These are phyloP conservation scores for Yasuhikotakia modesta DNA, from an alignment of 2,797 vertebrate genomes.

Conservation along the genomic window DNA sequence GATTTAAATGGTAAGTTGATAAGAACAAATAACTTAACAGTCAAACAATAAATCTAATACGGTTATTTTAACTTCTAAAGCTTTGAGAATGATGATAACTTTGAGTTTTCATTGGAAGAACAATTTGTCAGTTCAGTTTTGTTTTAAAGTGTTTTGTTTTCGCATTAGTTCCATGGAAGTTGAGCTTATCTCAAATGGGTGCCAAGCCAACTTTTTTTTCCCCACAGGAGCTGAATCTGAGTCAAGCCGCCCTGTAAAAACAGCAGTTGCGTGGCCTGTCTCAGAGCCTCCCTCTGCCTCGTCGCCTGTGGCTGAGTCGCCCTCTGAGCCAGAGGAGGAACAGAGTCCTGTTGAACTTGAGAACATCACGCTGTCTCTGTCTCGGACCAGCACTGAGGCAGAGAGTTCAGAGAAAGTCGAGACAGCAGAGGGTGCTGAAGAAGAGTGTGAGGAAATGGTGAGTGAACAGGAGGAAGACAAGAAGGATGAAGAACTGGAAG, in stretches of 20 bases:
- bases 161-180: constrained; percentile 12
- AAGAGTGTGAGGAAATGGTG: constrained; percentile 34
- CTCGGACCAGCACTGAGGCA: constrained; percentile 48
- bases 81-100: too few relatives aligned
- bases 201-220: constrained; percentile 31
- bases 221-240: constrained; percentile 56
- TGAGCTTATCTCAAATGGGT: constrained; percentile 5
- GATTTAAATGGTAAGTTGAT: too few relatives aligned
- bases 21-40: neutral
- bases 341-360: constrained; percentile 47
- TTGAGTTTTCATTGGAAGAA: constrained; percentile 31
- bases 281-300: constrained; percentile 55
- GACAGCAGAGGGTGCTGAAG: constrained; percentile 49
- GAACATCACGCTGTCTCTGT: constrained; percentile 40
- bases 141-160: constrained; percentile 7
- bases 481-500: constrained; percentile 64
- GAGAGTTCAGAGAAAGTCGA: constrained; percentile 52
- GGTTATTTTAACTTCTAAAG: too few relatives aligned
- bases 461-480: constrained; percentile 53
- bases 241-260: constrained; percentile 63
- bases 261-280: constrained; percentile 30
- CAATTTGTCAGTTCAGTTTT: neutral
- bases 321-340: constrained; percentile 56
- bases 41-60: neutral
- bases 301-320: constrained; percentile 32